These are phyloP conservation scores for Labroides dimidiatus DNA, from an alignment of 2,797 vertebrate species.

Conservation along the genomic window DNA sequence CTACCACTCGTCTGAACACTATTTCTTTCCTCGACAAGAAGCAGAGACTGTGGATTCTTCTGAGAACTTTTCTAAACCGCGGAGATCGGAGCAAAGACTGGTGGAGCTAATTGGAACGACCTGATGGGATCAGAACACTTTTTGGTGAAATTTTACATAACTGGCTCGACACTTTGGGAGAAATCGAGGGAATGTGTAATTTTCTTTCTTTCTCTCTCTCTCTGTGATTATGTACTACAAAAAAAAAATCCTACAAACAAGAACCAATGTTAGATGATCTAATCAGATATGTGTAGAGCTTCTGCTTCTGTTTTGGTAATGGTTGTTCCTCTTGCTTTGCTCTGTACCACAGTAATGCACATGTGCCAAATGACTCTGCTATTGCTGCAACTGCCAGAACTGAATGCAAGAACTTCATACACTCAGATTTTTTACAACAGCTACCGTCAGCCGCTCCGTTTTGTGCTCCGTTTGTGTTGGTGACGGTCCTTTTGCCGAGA, in stretches of 20 bases:
- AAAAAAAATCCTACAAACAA: constrained; percentile 19
- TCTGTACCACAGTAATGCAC: constrained; percentile 60
- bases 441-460: constrained; percentile 48
- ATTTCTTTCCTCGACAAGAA: constrained; percentile 12
- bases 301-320: constrained; percentile 60
- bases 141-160: constrained; percentile 53
- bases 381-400: constrained; percentile 57
- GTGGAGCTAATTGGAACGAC: constrained; percentile 38
- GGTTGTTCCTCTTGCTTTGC: constrained; percentile 63
- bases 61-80: constrained; percentile 40
- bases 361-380: constrained; percentile 79
- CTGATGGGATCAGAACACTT: constrained; percentile 43
- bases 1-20: constrained; percentile 38
- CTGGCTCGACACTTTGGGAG: constrained; percentile 32
- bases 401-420: constrained; percentile 42
- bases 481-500: constrained; percentile 18
- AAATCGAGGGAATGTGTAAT: constrained; percentile 44
- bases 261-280: constrained; percentile 46
- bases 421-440: constrained; percentile 30
- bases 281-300: constrained; percentile 54
- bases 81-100: constrained; percentile 24
- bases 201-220: constrained; percentile 8
- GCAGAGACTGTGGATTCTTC: constrained; percentile 35
- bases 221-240: constrained; percentile 38
- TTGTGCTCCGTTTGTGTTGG: constrained; percentile 31